Conservation (phyloP, 2,113 vertebrate species). For the Thymallus thymallus region DNA sequence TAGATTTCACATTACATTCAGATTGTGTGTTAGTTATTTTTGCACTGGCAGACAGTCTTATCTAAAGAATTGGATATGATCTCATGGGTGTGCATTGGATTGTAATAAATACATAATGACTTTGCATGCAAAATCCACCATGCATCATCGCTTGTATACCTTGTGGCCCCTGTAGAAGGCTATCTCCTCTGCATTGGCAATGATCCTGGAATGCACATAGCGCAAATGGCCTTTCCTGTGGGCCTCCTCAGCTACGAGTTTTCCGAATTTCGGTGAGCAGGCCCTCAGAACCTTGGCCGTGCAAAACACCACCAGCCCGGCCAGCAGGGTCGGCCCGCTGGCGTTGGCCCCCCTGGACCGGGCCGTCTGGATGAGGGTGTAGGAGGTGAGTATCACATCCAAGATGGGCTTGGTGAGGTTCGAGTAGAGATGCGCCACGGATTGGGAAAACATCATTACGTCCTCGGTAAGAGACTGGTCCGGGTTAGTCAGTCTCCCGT, state of each 20-base stretch:
- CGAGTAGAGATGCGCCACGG: slow-evolving; percentile 95
- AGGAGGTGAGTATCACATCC: slow-evolving; percentile 93
- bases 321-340: slow-evolving; percentile 85
- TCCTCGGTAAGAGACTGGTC: slow-evolving; percentile 98
- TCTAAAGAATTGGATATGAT: background rate
- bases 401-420: slow-evolving; percentile 97
- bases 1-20: too few species aligned
- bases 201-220: slow-evolving; percentile 94
- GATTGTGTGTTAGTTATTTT: too few species aligned
- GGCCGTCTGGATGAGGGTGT: slow-evolving; percentile 92
- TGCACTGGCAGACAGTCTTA: too few species aligned
- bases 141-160: slow-evolving; percentile 72
- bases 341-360: slow-evolving; percentile 88
- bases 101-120: background rate
- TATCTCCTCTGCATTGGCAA: slow-evolving; percentile 96
- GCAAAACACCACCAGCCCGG: slow-evolving; percentile 89
- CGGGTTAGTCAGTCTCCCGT: slow-evolving; percentile 90
- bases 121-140: background rate
- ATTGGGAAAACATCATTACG: slow-evolving; percentile 95
- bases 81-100: background rate
- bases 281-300: slow-evolving; percentile 91
- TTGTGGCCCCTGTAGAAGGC: slow-evolving; percentile 98
- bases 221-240: slow-evolving; percentile 92
- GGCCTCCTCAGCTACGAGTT: slow-evolving; percentile 95
- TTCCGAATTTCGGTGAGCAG: slow-evolving; percentile 93